Evolutionary conservation across 2,888 invertebrate genomes (phyloP).

Genomic region (Hipparchia sbordonii): DNA sequence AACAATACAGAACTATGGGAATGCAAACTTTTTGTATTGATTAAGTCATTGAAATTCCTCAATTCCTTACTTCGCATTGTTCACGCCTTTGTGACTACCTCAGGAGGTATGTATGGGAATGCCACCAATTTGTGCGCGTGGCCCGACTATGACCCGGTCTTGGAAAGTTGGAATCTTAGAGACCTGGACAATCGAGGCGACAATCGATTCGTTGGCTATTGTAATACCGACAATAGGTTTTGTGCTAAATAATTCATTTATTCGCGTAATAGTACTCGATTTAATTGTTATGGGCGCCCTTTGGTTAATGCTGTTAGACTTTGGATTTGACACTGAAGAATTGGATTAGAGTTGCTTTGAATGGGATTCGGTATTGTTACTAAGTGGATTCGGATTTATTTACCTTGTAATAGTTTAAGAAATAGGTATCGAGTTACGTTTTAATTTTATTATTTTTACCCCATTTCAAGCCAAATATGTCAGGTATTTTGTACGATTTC

Average conservation of each 20-base stretch:
- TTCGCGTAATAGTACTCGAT: slow-evolving; percentile 58
- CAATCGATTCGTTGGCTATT: slow-evolving; percentile 63
- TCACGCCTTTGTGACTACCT: slow-evolving; percentile 63
- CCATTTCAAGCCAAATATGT: too few relatives aligned
- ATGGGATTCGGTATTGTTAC: slow-evolving; percentile 18
- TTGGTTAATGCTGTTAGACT: slow-evolving; percentile 32
- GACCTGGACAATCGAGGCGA: slow-evolving; percentile 51
- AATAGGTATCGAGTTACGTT: slow-evolving; percentile 5
- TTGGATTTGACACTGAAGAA: slow-evolving; percentile 28
- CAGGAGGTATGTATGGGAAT: slow-evolving; percentile 76
- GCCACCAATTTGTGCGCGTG: slow-evolving; percentile 78
- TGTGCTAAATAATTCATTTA: slow-evolving; percentile 72
- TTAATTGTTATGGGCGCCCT: slow-evolving; percentile 69
- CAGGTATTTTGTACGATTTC: too few relatives aligned
- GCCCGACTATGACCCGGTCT: slow-evolving; percentile 61
- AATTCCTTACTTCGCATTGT: slow-evolving; percentile 65
- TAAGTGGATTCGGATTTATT: slow-evolving; percentile 16
- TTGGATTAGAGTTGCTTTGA: slow-evolving; percentile 27
- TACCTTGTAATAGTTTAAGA: slow-evolving; percentile 3
- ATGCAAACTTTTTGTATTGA: slow-evolving; percentile 79
- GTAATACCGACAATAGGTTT: slow-evolving; percentile 62
- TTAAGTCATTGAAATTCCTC: slow-evolving; percentile 77
- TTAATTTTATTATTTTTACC: not conserved
- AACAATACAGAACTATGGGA: slow-evolving; percentile 75
- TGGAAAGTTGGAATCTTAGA: slow-evolving; percentile 31